phyloP scores from a whole-genome alignment of 2,113 vertebrate species.

The Trogon melanurus region DNA sequence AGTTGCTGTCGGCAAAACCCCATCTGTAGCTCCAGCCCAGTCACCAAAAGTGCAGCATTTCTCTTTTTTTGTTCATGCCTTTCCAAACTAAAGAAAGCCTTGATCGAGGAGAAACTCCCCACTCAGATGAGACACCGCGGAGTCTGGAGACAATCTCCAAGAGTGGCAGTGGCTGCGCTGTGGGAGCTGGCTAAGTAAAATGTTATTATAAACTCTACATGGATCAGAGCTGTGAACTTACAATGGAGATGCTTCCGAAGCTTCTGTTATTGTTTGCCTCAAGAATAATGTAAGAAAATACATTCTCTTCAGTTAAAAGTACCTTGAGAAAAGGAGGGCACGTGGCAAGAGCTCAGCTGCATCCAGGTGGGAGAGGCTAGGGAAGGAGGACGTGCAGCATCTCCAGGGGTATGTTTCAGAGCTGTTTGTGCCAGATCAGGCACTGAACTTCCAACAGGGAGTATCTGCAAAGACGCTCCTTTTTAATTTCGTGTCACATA shows the following conservation, averaged over 20 bases:
- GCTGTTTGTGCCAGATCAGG: neutral
- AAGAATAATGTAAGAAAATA: neutral
- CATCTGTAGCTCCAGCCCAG: neutral
- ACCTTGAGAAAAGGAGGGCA: neutral
- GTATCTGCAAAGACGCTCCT: neutral
- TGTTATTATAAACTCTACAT: conserved; percentile 57
- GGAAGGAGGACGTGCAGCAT: neutral
- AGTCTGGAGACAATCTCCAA: conserved; percentile 29
- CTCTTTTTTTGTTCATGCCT: conserved; percentile 18
- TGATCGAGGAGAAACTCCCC: conserved; percentile 42
- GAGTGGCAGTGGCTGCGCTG: conserved; percentile 43
- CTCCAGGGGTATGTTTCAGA: neutral
- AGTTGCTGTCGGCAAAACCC: neutral
- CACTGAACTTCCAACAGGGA: neutral
- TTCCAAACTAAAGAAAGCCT: conserved; percentile 28
- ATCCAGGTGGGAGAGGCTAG: rapidly evolving
- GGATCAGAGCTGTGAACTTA: conserved; percentile 65
- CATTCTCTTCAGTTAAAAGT: conserved; percentile 17
- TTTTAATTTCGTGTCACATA: neutral
- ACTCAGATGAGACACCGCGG: neutral
- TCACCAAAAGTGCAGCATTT: neutral
- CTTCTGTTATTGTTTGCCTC: conserved; percentile 41
- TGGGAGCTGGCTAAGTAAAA: conserved; percentile 47
- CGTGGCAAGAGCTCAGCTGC: neutral
- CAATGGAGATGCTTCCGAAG: conserved; percentile 23